Evolutionary conservation across 2,888 invertebrate species (phyloP).

Genomic region (Standfussiana lucernea): DNA sequence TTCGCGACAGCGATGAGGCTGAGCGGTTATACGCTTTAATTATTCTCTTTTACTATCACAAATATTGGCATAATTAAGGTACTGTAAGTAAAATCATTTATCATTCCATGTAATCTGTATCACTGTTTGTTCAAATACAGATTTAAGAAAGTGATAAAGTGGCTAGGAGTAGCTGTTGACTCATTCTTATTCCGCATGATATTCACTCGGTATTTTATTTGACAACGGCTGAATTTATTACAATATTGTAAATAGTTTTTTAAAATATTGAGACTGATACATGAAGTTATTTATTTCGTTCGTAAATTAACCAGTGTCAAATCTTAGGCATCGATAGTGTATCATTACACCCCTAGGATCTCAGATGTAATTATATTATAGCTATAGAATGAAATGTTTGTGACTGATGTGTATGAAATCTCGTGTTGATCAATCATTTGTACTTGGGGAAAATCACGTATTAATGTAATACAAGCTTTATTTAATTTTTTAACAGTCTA

Average conservation of each 20-base stretch:
- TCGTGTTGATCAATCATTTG: slow-evolving; percentile 64
- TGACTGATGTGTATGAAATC: slow-evolving; percentile 67
- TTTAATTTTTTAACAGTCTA: slow-evolving; percentile 69
- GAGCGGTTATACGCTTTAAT: slow-evolving; percentile 79
- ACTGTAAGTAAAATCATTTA: slow-evolving; percentile 77
- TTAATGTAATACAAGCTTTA: slow-evolving; percentile 70
- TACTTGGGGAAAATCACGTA: slow-evolving; percentile 61
- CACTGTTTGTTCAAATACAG: slow-evolving; percentile 64
- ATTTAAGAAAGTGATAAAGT: slow-evolving; percentile 67
- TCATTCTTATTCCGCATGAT: slow-evolving; percentile 70
- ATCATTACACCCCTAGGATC: slow-evolving; percentile 82
- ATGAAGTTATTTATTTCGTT: slow-evolving; percentile 89
- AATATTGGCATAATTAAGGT: slow-evolving; percentile 79
- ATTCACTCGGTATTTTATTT: slow-evolving; percentile 74
- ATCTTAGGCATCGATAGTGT: slow-evolving; percentile 83
- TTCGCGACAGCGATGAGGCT: slow-evolving; percentile 68
- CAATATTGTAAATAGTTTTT: slow-evolving; percentile 88
- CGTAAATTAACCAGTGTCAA: slow-evolving; percentile 89
- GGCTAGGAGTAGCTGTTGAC: slow-evolving; percentile 75
- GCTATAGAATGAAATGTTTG: slow-evolving; percentile 70
- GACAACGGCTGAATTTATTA: slow-evolving; percentile 84
- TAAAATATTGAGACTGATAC: slow-evolving; percentile 90
- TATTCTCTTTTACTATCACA: slow-evolving; percentile 76
- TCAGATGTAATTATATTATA: slow-evolving; percentile 80
- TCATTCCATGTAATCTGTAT: slow-evolving; percentile 81